Evolutionary conservation across 2,113 vertebrate species (phyloP).

Genomic region (Procavia capensis): DNA sequence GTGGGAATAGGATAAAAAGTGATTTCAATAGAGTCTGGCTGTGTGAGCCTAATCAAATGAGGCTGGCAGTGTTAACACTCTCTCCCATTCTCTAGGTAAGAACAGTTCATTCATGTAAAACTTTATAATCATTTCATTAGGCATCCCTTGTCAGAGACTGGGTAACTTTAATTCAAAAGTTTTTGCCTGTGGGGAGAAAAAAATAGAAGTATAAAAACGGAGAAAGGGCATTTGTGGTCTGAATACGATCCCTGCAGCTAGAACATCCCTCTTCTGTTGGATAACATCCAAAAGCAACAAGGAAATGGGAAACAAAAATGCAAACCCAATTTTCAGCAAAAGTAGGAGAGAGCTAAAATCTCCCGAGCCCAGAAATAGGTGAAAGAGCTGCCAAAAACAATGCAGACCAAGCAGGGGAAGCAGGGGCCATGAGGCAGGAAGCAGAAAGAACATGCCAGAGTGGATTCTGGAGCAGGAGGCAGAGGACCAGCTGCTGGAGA

Average conservation of each 20-base stretch:
- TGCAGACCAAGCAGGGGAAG: background rate
- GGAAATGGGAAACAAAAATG: constrained; percentile 70
- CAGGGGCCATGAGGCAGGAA: constrained; percentile 30
- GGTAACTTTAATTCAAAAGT: constrained; percentile 67
- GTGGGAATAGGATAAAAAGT: constrained; percentile 69
- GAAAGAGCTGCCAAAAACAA: constrained; percentile 53
- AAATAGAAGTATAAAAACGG: constrained; percentile 60
- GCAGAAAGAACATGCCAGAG: background rate
- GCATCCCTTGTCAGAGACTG: constrained; percentile 58
- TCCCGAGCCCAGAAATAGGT: constrained; percentile 62
- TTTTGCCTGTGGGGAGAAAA: constrained; percentile 41
- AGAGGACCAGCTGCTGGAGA: background rate
- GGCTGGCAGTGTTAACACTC: constrained; percentile 28
- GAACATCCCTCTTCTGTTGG: constrained; percentile 60
- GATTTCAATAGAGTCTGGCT: constrained; percentile 68
- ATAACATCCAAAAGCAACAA: constrained; percentile 74
- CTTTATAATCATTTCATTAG: constrained; percentile 68
- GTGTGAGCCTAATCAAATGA: constrained; percentile 63
- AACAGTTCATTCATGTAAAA: constrained; percentile 70
- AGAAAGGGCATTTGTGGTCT: constrained; percentile 67
- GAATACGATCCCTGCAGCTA: constrained; percentile 41
- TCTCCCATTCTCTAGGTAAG: constrained; percentile 61
- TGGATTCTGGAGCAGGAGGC: constrained; percentile 6
- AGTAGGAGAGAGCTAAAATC: constrained; percentile 71
- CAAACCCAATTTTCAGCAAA: constrained; percentile 73